A percentile compares a stretch with the other conserved stretches of the same genome.
These are phyloP conservation scores for Chaenodraco wilsoni DNA, from an alignment of 2,797 vertebrate species.

Conservation along the genomic window DNA sequence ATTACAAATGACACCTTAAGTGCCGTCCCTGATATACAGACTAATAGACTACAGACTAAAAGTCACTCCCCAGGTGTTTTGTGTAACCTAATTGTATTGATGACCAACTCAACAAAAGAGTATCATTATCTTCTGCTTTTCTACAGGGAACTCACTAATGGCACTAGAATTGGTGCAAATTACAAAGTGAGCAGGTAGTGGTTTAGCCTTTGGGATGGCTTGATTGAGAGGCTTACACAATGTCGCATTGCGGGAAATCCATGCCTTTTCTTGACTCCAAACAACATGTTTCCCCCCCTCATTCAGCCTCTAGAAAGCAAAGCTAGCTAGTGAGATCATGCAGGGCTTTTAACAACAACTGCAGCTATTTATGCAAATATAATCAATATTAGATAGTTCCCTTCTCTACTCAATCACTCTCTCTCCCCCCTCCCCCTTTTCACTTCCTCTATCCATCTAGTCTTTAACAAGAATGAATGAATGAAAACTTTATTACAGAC, in stretches of 20 bases:
- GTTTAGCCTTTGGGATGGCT: slow-evolving; percentile 60
- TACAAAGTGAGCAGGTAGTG: slow-evolving; percentile 51
- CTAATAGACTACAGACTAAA: not conserved
- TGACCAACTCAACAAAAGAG: slow-evolving; percentile 52
- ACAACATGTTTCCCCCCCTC: slow-evolving; percentile 49
- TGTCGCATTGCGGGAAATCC: slow-evolving; percentile 75
- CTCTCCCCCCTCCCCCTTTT: slow-evolving; percentile 29
- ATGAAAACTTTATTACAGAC: no score
- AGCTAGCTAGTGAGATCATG: slow-evolving; percentile 63
- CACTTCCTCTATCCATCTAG: slow-evolving; percentile 43
- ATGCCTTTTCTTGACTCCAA: slow-evolving; percentile 53
- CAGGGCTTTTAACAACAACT: slow-evolving; percentile 72
- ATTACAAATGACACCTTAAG: slow-evolving; percentile 43
- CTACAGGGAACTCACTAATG: slow-evolving; percentile 57
- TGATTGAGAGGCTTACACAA: slow-evolving; percentile 54
- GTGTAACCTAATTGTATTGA: slow-evolving; percentile 50
- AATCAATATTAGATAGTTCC: slow-evolving; percentile 76
- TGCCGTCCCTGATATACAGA: slow-evolving; percentile 37
- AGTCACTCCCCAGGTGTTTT: slow-evolving; percentile 51
- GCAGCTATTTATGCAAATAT: slow-evolving; percentile 77
- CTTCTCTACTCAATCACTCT: slow-evolving; percentile 25
- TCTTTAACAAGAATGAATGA: slow-evolving; percentile 51
- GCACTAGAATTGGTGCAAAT: slow-evolving; percentile 72
- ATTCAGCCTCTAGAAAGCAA: slow-evolving; percentile 43
- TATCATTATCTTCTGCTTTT: slow-evolving; percentile 47